Evolutionary conservation across 2,113 vertebrate species (phyloP).

Genomic region (Nerophis lumbriciformis): DNA sequence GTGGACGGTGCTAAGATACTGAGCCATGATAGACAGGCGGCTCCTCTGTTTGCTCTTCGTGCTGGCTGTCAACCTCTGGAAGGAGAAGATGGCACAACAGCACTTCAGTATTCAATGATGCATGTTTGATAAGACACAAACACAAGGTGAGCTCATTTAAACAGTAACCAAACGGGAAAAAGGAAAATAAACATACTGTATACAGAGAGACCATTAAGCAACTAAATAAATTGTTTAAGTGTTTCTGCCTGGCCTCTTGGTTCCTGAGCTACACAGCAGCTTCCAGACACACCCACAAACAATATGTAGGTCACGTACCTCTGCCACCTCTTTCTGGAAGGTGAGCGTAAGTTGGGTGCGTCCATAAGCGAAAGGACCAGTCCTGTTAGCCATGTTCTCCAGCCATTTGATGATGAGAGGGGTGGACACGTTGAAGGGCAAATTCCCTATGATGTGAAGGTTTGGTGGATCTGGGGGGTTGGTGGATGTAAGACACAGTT

Average conservation of each 20-base stretch:
- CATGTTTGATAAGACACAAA: background rate
- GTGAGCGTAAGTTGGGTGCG: conserved; percentile 89
- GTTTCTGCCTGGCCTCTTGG: background rate
- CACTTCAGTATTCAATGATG: conserved; percentile 3
- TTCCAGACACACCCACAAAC: background rate
- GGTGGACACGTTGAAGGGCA: conserved; percentile 93
- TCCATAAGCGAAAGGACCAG: conserved; percentile 85
- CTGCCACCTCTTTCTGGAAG: conserved; percentile 97
- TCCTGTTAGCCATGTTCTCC: conserved; percentile 74
- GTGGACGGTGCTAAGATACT: conserved; percentile 83
- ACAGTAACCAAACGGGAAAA: background rate
- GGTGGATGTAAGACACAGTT: background rate
- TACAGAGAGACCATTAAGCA: background rate
- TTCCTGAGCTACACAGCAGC: background rate
- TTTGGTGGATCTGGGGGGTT: conserved; percentile 80
- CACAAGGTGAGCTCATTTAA: background rate
- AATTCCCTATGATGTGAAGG: conserved; percentile 93
- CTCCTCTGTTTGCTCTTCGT: conserved; percentile 81
- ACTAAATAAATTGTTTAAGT: background rate
- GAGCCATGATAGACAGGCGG: conserved; percentile 90
- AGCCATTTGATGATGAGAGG: conserved; percentile 92
- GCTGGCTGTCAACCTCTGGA: conserved; percentile 82
- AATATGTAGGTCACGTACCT: conserved; percentile 70
- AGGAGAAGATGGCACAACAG: conserved; percentile 6
- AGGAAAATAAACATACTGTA: background rate